These are phyloP conservation scores for Rhynchotus rufescens DNA, from an alignment of 2,797 vertebrate species.

Conservation along the genomic window DNA sequence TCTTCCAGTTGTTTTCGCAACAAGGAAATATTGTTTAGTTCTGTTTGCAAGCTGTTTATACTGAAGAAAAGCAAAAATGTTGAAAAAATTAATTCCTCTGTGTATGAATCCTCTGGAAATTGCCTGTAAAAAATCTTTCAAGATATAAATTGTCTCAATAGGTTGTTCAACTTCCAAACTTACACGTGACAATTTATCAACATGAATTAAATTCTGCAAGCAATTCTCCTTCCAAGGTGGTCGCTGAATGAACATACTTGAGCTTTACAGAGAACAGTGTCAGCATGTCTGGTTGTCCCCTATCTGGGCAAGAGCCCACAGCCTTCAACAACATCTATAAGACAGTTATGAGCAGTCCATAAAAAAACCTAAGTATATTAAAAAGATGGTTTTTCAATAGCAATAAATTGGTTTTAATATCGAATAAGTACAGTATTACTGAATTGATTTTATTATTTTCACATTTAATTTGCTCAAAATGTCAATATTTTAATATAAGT, in stretches of 20 bases:
- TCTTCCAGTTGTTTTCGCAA: constrained; percentile 91
- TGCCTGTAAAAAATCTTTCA: not conserved
- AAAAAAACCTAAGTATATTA: not conserved
- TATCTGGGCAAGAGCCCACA: not conserved
- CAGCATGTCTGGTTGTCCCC: not conserved
- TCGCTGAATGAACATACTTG: not conserved
- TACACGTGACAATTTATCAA: not conserved
- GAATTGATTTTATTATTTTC: not conserved
- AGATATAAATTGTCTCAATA: not conserved
- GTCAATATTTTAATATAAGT: not conserved
- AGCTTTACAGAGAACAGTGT: not conserved
- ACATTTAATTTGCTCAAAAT: not conserved
- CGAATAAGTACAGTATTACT: not conserved
- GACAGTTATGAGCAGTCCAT: not conserved
- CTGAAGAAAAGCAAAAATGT: constrained; percentile 30
- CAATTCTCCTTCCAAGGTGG: not conserved
- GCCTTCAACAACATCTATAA: not conserved
- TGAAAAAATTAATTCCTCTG: not conserved
- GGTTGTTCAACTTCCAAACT: not conserved
- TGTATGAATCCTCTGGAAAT: not conserved
- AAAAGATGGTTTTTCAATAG: not conserved
- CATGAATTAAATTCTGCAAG: not conserved
- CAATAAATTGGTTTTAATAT: not conserved
- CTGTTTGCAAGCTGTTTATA: constrained; percentile 84
- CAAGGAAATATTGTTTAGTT: constrained; percentile 85